Evolutionary conservation across 2,888 invertebrate species (phyloP).

Genomic region (Argyra leucocephala): DNA sequence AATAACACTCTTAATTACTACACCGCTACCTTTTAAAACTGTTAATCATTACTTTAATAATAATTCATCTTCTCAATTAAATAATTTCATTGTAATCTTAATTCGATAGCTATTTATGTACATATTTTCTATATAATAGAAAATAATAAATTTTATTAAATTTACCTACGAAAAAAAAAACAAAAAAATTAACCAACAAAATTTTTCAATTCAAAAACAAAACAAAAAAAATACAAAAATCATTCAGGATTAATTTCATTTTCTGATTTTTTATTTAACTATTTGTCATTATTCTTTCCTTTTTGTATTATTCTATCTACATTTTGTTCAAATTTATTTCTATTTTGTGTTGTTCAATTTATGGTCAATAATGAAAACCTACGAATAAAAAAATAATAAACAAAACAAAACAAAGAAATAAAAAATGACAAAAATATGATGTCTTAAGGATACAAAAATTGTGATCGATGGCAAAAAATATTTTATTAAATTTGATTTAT

Average conservation of each 20-base stretch:
- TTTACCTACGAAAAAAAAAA: background rate
- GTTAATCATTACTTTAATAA: too few relatives aligned
- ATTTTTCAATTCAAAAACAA: background rate
- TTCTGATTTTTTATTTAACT: background rate
- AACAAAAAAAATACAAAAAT: background rate
- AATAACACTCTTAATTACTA: too few relatives aligned
- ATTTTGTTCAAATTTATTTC: too few relatives aligned
- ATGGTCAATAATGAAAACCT: background rate
- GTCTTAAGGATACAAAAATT: background rate
- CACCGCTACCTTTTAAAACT: too few relatives aligned
- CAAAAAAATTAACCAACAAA: background rate
- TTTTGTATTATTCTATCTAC: background rate
- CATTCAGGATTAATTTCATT: conserved; percentile 1
- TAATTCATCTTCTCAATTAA: too few relatives aligned
- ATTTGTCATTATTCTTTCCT: background rate
- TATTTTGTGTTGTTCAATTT: too few relatives aligned
- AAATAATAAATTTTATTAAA: too few relatives aligned
- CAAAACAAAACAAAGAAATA: background rate
- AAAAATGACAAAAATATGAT: background rate
- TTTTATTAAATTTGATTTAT: conserved; percentile 5
- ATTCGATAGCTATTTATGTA: too few relatives aligned
- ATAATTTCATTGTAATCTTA: too few relatives aligned
- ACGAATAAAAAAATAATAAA: background rate
- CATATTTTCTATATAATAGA: too few relatives aligned
- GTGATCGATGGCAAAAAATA: background rate